Evolutionary conservation across 1,140 invertebrate species (phyloP), one percentile per base, ranked within the genome.

Genomic region (Cydia pomonella): DNA sequence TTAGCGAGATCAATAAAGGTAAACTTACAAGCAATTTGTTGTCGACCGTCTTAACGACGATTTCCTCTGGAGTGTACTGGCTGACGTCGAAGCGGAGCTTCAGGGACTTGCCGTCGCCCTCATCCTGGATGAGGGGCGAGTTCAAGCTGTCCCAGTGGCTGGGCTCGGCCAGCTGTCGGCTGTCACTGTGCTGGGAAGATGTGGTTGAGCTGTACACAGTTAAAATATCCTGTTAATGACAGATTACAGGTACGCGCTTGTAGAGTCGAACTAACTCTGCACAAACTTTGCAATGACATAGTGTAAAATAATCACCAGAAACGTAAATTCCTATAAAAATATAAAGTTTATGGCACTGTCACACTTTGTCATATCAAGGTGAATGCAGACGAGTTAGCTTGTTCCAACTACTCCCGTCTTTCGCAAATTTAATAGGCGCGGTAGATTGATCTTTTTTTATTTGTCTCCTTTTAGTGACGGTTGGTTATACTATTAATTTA

Each of bases 31-130:
- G 94, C 80, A 99, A 94, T 95, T 98, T 98, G 93, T 98, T 98
- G 93, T 99, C 97, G 72, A 99, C 97, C 79, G 97, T 99, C 93
- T 99, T 99, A 73, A 99, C 97, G 82, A 98, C 97, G 89, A 99
- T 98, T 94, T 99, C 98, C 87, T 99, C 98, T 12, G 98, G 98
- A 66, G 96, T 96, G 91, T 98, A 98, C 93, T 98, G 97, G 87
- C 97, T 98, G 66, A 99, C 98, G 86, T 99, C 98, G 91, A 99
- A 99, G 85, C 97, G 95, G 18, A 98, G 94, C 88, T 98, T 98
- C 50, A 98, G 93, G 85, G 96, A 96, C 93, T 98, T 98, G 93
- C 95, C 97, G 84, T 97, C 96, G 25, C 97, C 97, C 88, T 98
- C 97, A 79, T 98, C 97, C 86, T 96, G 95, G 88, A 99, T 98